phyloP scores from a whole-genome alignment of 1,140 invertebrate species.

The Euglossa dilemma region DNA sequence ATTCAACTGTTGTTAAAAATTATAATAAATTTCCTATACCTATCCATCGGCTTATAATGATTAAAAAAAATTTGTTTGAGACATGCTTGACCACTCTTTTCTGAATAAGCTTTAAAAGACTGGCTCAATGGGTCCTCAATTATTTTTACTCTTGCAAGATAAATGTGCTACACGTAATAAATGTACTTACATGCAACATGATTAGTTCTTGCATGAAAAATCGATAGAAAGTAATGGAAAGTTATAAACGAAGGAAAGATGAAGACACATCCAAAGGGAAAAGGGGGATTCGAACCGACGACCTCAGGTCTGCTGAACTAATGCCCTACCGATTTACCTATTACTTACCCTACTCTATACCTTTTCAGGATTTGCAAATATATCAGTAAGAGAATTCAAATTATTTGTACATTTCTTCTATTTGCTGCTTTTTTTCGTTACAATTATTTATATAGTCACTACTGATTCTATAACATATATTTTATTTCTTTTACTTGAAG shows the following conservation, averaged over 20 bases:
- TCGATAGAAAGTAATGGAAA: neutral
- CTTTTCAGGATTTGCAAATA: neutral
- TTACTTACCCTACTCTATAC: too few species aligned
- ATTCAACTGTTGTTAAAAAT: neutral
- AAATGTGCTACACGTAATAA: slow-evolving; percentile 30
- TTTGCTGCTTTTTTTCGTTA: neutral
- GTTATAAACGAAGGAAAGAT: neutral
- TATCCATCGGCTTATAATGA: neutral
- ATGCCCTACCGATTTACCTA: neutral
- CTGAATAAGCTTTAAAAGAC: neutral
- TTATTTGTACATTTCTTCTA: neutral
- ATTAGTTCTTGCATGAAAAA: slow-evolving; percentile 48
- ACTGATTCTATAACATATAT: neutral
- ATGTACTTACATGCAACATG: slow-evolving; percentile 31
- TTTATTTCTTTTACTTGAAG: neutral
- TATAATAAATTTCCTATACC: neutral
- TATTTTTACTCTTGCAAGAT: slow-evolving; percentile 49
- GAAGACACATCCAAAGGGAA: too few species aligned
- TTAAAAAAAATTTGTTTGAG: slow-evolving; percentile 18
- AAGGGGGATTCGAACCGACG: slow-evolving; percentile 18
- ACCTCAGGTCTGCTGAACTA: neutral
- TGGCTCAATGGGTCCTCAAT: slow-evolving; percentile 38
- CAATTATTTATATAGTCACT: neutral
- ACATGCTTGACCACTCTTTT: slow-evolving; percentile 45
- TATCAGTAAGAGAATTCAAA: neutral